Evolutionary conservation across 2,797 vertebrate genomes (phyloP).

Genomic region (Urophycis tenuis): DNA sequence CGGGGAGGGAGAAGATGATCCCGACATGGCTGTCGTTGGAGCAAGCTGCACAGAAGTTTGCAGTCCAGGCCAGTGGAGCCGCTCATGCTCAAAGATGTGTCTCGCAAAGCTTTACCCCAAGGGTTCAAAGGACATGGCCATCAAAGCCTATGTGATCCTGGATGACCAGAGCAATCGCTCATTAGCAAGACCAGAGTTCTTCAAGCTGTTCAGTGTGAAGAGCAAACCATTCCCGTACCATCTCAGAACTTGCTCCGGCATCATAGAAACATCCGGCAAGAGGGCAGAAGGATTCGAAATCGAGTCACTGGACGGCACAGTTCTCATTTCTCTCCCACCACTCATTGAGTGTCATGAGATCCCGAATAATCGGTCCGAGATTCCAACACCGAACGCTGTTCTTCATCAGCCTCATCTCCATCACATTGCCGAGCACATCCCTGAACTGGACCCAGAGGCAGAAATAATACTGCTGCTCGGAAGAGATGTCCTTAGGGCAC

Average conservation of each 20-base stretch:
- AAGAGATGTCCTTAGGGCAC: not conserved
- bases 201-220: conserved; percentile 15
- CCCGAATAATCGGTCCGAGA: conserved; percentile 23
- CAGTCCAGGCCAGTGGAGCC: conserved; percentile 9
- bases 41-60: conserved; percentile 29
- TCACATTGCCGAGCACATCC: conserved; percentile 22
- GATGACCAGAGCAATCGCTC: conserved; percentile 28
- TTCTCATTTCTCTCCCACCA: conserved; percentile 17
- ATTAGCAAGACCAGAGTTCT: conserved; percentile 22
- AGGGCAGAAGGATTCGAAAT: conserved; percentile 23
- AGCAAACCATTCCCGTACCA: conserved; percentile 9
- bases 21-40: not conserved
- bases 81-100: conserved; percentile 28
- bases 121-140: conserved; percentile 6
- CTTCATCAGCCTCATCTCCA: conserved; percentile 26
- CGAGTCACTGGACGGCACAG: conserved; percentile 18
- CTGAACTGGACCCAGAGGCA: conserved; percentile 23
- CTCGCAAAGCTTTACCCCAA: conserved; percentile 15
- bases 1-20: not conserved
- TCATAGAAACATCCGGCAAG: conserved; percentile 14
- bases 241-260: conserved; percentile 26
- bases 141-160: conserved; percentile 22
- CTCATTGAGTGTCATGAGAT: conserved; percentile 35
- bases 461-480: conserved; percentile 1
- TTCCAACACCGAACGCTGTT: conserved; percentile 26